Evolutionary conservation across 2,113 vertebrate genomes (phyloP), one percentile per base, ranked within the genome.

Genomic region (Alouatta palliata): DNA sequence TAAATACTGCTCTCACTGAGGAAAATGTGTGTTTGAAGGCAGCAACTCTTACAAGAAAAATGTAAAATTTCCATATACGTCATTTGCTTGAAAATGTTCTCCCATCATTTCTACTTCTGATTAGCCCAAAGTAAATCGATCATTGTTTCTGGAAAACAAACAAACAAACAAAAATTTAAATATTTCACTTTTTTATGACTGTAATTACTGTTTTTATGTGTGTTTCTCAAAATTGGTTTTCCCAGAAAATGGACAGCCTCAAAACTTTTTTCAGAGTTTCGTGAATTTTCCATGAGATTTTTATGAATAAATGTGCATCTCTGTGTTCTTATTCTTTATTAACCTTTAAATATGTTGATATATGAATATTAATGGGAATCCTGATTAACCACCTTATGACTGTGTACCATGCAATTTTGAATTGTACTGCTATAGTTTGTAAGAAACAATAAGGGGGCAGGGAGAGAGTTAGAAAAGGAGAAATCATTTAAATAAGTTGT

Each of bases 1-100:
- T 20, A 89, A 91, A 70, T 73, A 64, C 70, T 77, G 23, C 54
- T 81, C 8, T 84, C 47, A 70, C 37, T 61, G 85, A 93, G 61
- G 40, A 70, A 90, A 92, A 56, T 40, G 20, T 89, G 19, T 89
- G 20, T 37, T 68, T 45, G 16, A 54, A 88, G 52, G 35, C 40
- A 77, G 30, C 5, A 54, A 21, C 19, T 84, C 47, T 35, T 75
- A 86, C 8, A 56, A 89, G 8, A 43, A 47, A 84, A 87, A 80
- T 66, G 45, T 73, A 56, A 79, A 73, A 54, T 52, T 49, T 68
- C 89, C 27, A 68, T 79, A 30, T 76, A 32, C 5, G 76, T 94
- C 0, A 61, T 88, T 84, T 52, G 27, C 35, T 68, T 81, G 61
- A 52, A 68, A 68, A 14, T 54, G 13, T 21, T 45, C 16, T 71